Evolutionary conservation across 1,140 invertebrate species (phyloP).

Genomic region (Theocolax elegans): DNA sequence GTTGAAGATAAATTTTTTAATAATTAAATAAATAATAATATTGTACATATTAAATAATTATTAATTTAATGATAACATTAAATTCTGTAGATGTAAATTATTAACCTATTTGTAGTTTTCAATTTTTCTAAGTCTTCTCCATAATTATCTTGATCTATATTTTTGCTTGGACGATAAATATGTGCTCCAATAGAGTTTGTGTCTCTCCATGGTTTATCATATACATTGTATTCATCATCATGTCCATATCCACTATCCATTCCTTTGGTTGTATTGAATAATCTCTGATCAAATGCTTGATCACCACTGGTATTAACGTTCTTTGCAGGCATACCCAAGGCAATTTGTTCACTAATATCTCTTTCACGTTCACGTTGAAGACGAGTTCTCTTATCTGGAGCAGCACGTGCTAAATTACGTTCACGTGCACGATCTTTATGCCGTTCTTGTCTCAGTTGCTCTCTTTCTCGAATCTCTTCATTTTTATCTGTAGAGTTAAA

Average conservation of each 20-base stretch:
- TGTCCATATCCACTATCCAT: constrained; percentile 97
- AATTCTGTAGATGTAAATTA: too few species aligned
- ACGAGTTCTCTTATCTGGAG: constrained; percentile 92
- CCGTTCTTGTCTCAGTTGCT: constrained; percentile 88
- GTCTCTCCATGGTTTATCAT: constrained; percentile 94
- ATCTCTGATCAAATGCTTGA: constrained; percentile 92
- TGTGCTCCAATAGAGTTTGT: constrained; percentile 84
- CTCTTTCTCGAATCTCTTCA: constrained; percentile 87
- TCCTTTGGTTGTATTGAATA: constrained; percentile 96
- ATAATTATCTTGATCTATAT: constrained; percentile 91
- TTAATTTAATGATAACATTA: not conserved
- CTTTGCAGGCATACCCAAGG: constrained; percentile 93
- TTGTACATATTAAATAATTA: not conserved
- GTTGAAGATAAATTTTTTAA: constrained; percentile 47
- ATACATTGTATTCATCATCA: constrained; percentile 98
- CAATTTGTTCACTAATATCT: constrained; percentile 99
- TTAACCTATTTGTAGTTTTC: constrained; percentile 86
- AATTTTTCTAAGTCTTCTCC: constrained; percentile 87
- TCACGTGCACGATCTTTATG: constrained; percentile 94
- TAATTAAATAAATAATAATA: constrained; percentile 18
- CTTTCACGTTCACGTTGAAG: constrained; percentile 92
- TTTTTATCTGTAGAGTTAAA: constrained; percentile 67
- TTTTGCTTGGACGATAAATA: constrained; percentile 92
- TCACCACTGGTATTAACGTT: constrained; percentile 76
- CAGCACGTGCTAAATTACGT: constrained; percentile 90